These are phyloP conservation scores for Falco novaeseelandiae DNA, from an alignment of 2,797 vertebrate species.

Conservation along the genomic window DNA sequence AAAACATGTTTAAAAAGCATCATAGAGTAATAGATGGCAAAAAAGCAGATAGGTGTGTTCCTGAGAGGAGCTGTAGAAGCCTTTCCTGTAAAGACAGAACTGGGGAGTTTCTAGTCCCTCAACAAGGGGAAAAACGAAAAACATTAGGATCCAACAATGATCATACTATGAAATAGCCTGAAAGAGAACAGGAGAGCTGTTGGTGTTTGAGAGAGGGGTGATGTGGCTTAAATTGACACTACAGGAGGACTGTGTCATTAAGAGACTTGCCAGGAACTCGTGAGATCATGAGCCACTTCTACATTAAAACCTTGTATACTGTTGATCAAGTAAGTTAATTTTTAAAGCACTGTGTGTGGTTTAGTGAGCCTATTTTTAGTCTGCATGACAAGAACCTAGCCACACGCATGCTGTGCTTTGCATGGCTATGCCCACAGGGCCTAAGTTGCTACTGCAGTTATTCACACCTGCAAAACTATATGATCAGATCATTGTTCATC, in stretches of 20 bases:
- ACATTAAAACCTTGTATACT: background rate
- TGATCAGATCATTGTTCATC: background rate
- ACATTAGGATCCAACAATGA: background rate
- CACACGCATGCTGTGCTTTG: background rate
- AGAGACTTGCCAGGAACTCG: accelerated
- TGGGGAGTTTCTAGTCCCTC: background rate
- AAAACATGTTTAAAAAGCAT: background rate
- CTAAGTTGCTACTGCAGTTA: background rate
- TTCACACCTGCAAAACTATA: background rate
- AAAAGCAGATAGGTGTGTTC: background rate
- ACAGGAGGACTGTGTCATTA: background rate
- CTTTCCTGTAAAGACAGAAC: background rate
- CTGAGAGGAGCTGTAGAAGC: background rate
- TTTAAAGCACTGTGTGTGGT: background rate
- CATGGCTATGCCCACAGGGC: background rate
- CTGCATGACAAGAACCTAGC: background rate
- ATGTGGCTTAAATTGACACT: background rate
- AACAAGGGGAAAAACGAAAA: background rate
- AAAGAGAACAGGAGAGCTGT: background rate
- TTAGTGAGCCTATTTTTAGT: background rate
- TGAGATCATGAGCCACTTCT: background rate
- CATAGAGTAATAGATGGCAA: background rate
- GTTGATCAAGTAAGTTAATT: background rate
- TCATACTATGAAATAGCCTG: background rate
- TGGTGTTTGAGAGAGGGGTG: background rate